Conservation (phyloP, 2,113 vertebrate genomes). For the Ptilorrhoa leucosticta region DNA sequence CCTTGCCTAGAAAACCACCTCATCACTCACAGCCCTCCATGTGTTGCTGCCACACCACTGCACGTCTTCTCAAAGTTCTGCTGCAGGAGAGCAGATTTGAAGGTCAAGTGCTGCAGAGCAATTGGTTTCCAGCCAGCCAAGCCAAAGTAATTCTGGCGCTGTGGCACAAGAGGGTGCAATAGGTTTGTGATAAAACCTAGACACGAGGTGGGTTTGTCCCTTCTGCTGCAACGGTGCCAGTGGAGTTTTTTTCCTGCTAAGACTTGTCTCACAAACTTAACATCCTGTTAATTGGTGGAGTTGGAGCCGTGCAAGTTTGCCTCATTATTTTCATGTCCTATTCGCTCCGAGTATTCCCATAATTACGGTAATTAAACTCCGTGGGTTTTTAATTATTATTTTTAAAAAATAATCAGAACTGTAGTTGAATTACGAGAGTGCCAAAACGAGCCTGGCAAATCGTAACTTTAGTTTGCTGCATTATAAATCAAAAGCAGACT, state of each 20-base stretch:
- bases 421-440: conserved; percentile 45
- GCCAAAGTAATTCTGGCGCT: not conserved
- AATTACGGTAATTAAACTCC: conserved; percentile 45
- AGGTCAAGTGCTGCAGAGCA: conserved; percentile 39
- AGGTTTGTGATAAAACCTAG: conserved; percentile 23
- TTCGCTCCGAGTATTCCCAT: conserved; percentile 33
- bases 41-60: accelerated
- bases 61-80: not conserved
- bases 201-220: not conserved
- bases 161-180: conserved; percentile 55
- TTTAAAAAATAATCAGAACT: conserved; percentile 19
- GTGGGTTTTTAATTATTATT: conserved; percentile 42
- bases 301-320: not conserved
- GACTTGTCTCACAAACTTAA: not conserved
- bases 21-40: accelerated
- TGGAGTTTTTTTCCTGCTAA: not conserved
- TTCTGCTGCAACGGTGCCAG: not conserved
- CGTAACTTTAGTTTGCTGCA: conserved; percentile 19
- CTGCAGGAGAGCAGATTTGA: not conserved
- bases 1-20: not conserved
- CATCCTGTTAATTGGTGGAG: not conserved
- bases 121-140: not conserved
- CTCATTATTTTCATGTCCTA: conserved; percentile 39
- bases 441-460: conserved; percentile 54
- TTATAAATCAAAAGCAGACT: conserved; percentile 62